A percentile compares a stretch with the other conserved stretches of the same genome.
Conservation (phyloP, 2,797 vertebrate genomes). For the Xerus rutilus region DNA sequence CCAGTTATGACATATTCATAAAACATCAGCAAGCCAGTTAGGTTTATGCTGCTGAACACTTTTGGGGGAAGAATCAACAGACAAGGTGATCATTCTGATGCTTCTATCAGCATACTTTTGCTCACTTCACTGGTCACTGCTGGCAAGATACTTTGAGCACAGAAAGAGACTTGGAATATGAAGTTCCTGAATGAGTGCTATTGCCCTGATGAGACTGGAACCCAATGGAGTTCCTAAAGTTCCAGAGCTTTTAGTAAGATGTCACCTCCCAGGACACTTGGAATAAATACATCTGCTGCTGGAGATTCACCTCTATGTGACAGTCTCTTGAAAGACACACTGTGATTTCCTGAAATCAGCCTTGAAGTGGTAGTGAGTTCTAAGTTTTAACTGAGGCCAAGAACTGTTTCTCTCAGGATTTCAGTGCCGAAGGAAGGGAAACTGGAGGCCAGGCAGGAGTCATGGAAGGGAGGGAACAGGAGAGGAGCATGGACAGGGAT, state of each 20-base stretch:
- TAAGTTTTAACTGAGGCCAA: conserved; percentile 22
- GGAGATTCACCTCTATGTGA: neutral
- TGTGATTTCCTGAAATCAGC: neutral
- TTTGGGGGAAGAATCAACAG: neutral
- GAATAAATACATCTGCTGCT: neutral
- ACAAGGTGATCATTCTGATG: neutral
- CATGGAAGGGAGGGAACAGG: neutral
- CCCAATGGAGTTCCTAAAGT: neutral
- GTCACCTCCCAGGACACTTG: neutral
- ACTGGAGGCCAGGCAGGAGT: neutral
- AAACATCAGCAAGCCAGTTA: neutral
- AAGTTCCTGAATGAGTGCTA: neutral
- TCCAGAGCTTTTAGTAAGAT: neutral
- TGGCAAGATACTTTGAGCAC: neutral
- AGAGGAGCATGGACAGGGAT: neutral
- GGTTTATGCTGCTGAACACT: neutral
- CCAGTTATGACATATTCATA: neutral
- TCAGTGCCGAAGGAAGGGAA: neutral
- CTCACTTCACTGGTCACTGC: neutral
- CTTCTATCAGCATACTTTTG: neutral
- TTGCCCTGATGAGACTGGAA: neutral
- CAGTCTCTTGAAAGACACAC: neutral
- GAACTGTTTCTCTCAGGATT: conserved; percentile 11
- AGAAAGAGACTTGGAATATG: neutral
- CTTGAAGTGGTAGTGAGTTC: conserved; percentile 18